Conservation (phyloP, 2,888 invertebrate species). For the Chalcosyrphus nemorum region DNA sequence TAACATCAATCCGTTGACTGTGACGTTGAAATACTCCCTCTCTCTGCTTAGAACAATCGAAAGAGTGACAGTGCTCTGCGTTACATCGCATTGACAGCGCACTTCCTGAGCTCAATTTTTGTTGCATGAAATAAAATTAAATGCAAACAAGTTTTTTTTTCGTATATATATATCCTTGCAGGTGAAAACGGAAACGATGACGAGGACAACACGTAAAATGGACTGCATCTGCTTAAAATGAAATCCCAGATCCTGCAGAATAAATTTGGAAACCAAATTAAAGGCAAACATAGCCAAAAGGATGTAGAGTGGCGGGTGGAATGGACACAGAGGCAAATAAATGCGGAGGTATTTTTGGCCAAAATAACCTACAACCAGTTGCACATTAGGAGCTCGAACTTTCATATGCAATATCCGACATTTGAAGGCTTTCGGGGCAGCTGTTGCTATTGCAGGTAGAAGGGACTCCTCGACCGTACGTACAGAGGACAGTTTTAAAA, state of each 20-base stretch:
- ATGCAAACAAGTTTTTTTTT: slow-evolving; percentile 22
- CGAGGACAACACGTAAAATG: slow-evolving; percentile 17
- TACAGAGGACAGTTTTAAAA: slow-evolving; percentile 21
- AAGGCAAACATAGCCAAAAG: slow-evolving; percentile 61
- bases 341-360: slow-evolving; percentile 30
- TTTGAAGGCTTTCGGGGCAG: slow-evolving; percentile 23
- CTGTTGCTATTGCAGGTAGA: slow-evolving; percentile 40
- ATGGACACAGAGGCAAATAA: slow-evolving; percentile 40
- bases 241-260: slow-evolving; percentile 51
- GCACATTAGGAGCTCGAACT: slow-evolving; percentile 53
- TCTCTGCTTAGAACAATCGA: slow-evolving; percentile 28
- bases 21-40: neutral
- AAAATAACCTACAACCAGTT: slow-evolving; percentile 54
- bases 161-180: slow-evolving; percentile 8
- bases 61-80: slow-evolving; percentile 3
- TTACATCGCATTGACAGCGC: neutral
- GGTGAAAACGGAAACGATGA: no score
- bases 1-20: slow-evolving; percentile 24
- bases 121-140: slow-evolving; percentile 18
- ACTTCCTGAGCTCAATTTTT: slow-evolving; percentile 9
- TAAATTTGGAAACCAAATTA: slow-evolving; percentile 72
- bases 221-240: slow-evolving; percentile 30
- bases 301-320: neutral
- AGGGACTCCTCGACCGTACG: neutral
- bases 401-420: slow-evolving; percentile 12